These are phyloP conservation scores for Xiphydria camelus DNA, from an alignment of 2,888 invertebrate species.

Conservation along the genomic window DNA sequence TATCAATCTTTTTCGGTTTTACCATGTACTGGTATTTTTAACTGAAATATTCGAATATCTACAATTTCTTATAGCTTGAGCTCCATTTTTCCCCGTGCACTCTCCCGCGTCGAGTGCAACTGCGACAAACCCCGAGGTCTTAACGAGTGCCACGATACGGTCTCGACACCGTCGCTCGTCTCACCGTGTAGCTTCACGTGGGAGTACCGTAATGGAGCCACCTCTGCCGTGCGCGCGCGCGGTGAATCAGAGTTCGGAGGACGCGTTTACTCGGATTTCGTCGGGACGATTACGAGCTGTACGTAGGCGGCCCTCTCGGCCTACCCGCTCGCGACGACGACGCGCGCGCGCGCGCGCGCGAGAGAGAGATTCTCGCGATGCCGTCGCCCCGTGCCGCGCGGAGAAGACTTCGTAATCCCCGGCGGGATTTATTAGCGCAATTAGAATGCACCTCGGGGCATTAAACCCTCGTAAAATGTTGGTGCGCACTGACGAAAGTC, in stretches of 20 bases:
- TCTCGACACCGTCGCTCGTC: no score
- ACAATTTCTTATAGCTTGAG: no score
- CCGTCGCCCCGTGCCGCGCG: not conserved
- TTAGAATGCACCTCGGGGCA: constrained; percentile 55
- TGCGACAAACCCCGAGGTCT: no score
- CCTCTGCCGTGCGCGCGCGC: no score
- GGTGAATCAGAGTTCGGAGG: not conserved
- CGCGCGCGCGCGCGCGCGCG: not conserved
- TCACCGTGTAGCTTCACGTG: no score
- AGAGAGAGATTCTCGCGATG: not conserved
- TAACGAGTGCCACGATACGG: no score
- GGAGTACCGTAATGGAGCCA: no score
- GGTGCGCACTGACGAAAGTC: constrained; percentile 49
- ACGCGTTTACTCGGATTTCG: not conserved
- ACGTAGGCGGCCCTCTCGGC: not conserved
- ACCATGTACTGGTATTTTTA: no score
- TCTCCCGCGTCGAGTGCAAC: no score
- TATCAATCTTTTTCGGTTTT: no score
- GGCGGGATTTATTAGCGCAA: constrained; percentile 52
- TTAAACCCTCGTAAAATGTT: constrained; percentile 56
- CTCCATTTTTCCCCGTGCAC: no score
- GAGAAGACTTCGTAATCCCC: not conserved
- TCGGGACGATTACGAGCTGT: not conserved
- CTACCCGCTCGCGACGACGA: not conserved
- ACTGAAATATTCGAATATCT: no score